A percentile compares a stretch with the other conserved stretches of the same genome.
Evolutionary conservation across 2,888 invertebrate species (phyloP).

Genomic region (Digitonthophagus gazella): DNA sequence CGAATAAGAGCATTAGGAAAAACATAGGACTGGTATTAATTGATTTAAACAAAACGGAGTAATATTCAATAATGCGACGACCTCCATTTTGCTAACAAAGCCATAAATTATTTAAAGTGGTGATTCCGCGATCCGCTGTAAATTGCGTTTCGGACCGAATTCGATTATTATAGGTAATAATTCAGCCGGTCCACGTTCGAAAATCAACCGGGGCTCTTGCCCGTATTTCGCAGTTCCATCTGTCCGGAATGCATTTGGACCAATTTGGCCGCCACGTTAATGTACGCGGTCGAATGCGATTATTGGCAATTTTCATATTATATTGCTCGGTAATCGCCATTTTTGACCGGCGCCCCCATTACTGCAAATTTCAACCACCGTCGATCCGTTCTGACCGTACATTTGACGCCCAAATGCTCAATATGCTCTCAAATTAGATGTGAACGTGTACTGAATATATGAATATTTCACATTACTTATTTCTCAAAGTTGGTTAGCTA

Average conservation of each 20-base stretch:
- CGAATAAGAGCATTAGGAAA: too few species aligned
- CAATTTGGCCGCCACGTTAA: background rate
- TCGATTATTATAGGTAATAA: background rate
- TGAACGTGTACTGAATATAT: background rate
- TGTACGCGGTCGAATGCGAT: background rate
- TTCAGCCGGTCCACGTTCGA: background rate
- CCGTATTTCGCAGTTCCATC: background rate
- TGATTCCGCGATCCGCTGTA: background rate
- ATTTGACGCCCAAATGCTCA: background rate
- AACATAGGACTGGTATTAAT: too few species aligned
- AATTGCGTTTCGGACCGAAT: background rate
- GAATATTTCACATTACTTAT: background rate
- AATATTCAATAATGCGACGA: background rate
- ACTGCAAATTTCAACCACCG: background rate
- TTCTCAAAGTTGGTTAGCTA: too few species aligned
- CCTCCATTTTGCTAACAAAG: background rate
- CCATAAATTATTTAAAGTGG: background rate
- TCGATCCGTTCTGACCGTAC: background rate
- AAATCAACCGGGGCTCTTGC: background rate
- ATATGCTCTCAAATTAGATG: background rate
- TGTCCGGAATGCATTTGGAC: background rate
- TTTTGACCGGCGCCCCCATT: background rate
- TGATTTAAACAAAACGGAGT: background rate
- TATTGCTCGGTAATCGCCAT: background rate
- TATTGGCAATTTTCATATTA: background rate